Conservation (phyloP, 2,113 vertebrate species). For the Charadrius vociferus region DNA sequence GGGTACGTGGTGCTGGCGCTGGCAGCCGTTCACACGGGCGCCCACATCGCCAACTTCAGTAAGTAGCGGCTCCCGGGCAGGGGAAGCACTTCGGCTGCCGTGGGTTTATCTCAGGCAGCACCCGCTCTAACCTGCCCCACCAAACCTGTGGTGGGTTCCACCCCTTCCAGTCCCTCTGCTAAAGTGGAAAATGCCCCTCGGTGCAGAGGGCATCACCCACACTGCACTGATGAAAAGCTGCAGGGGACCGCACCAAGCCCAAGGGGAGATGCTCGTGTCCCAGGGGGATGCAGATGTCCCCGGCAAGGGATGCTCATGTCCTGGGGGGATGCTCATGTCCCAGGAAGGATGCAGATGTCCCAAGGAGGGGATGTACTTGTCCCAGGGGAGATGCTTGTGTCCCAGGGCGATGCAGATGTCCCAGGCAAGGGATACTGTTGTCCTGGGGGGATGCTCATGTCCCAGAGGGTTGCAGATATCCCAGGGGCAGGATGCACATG, state of each 20-base stretch:
- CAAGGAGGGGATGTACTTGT: no score
- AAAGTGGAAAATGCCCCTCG: not conserved
- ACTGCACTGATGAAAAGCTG: not conserved
- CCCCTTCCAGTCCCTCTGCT: not conserved
- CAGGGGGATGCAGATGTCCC: not conserved
- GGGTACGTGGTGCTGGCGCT: slow-evolving; percentile 79
- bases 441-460: not conserved
- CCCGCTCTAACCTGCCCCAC: rapidly evolving
- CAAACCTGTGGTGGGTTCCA: rapidly evolving
- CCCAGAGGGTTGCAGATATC: not conserved
- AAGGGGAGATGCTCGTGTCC: rapidly evolving
- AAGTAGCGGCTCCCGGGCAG: not conserved
- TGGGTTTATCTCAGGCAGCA: not conserved
- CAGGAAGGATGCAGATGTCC: not conserved
- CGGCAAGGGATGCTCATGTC: not conserved
- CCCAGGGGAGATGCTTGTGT: not conserved
- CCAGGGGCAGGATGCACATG: not conserved
- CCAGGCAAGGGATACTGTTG: no score
- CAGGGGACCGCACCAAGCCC: not conserved
- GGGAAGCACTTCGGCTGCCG: rapidly evolving
- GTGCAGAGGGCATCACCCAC: not conserved
- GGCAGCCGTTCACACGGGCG: slow-evolving; percentile 73
- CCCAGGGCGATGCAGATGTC: not conserved
- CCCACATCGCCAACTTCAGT: slow-evolving; percentile 85
- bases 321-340: not conserved